Evolutionary conservation across 2,888 invertebrate species (phyloP).

Genomic region (Geotrupes spiniger): DNA sequence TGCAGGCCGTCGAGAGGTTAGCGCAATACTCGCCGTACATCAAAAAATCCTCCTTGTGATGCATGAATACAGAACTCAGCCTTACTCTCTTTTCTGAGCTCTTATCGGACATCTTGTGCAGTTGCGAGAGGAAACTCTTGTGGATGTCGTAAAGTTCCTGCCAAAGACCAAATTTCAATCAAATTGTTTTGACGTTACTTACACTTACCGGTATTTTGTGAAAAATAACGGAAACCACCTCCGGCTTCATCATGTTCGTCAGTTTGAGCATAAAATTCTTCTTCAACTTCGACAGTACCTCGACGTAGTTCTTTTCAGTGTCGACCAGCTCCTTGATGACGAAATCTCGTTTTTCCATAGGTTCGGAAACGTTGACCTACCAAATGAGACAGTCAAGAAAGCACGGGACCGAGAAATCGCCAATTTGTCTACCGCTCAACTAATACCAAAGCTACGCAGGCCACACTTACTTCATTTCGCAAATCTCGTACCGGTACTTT

Average conservation of each 20-base stretch:
- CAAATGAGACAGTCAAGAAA: neutral
- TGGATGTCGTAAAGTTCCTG: constrained; percentile 86
- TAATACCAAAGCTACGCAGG: neutral
- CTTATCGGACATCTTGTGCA: constrained; percentile 68
- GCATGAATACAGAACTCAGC: constrained; percentile 82
- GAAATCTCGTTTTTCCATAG: constrained; percentile 85
- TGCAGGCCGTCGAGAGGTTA: constrained; percentile 86
- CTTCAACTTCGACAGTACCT: constrained; percentile 83
- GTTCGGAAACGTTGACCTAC: constrained; percentile 17
- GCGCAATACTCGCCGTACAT: constrained; percentile 96
- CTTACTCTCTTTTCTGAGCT: constrained; percentile 58
- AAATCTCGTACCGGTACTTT: constrained; percentile 5
- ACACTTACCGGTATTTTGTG: constrained; percentile 70
- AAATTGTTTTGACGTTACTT: no score
- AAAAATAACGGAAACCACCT: constrained; percentile 80
- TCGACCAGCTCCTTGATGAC: constrained; percentile 91
- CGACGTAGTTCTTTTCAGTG: constrained; percentile 95
- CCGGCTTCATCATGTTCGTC: constrained; percentile 65
- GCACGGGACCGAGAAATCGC: neutral
- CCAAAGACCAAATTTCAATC: constrained; percentile 20
- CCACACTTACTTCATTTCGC: neutral
- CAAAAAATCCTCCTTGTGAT: constrained; percentile 86
- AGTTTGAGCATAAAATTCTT: constrained; percentile 76
- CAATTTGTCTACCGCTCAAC: no score
- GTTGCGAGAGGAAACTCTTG: constrained; percentile 76